phyloP scores from a whole-genome alignment of 92 coral and sea anemone genomes.

The Ricordea florida region DNA sequence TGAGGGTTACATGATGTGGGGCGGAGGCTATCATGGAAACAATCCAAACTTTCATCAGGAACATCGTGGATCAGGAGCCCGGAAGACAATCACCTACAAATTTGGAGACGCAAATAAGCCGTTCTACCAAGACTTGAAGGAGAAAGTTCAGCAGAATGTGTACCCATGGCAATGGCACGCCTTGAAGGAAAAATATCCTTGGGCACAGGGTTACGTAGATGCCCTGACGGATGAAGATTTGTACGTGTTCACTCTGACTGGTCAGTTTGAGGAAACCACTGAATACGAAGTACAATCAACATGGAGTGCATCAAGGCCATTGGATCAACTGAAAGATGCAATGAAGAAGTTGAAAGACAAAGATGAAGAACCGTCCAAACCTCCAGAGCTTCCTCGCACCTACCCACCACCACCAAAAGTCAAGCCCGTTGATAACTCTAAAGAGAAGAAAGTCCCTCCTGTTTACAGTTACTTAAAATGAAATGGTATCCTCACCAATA shows the following conservation, averaged over 20 bases:
- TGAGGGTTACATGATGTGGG: slow-evolving; percentile 46
- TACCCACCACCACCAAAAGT: slow-evolving; percentile 3
- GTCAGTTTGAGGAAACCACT: slow-evolving; percentile 25
- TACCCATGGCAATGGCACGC: slow-evolving; percentile 61
- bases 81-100: background rate
- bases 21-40: slow-evolving; percentile 44
- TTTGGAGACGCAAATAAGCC: slow-evolving; percentile 38
- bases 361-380: background rate
- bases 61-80: slow-evolving; percentile 30
- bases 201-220: slow-evolving; percentile 12
- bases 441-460: slow-evolving; percentile 4
- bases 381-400: background rate
- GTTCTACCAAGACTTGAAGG: slow-evolving; percentile 43
- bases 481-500: too few species aligned
- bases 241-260: slow-evolving; percentile 32
- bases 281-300: slow-evolving; percentile 18
- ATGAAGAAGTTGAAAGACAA: background rate
- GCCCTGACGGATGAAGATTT: background rate
- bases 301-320: slow-evolving; percentile 14
- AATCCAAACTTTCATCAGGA: slow-evolving; percentile 21
- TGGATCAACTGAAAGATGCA: background rate
- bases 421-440: slow-evolving; percentile 9
- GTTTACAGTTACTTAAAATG: too few species aligned
- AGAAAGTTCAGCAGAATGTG: slow-evolving; percentile 32
- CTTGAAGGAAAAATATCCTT: slow-evolving; percentile 14